phyloP scores from a whole-genome alignment of 2,888 invertebrate genomes.

The Melolontha melolontha region DNA sequence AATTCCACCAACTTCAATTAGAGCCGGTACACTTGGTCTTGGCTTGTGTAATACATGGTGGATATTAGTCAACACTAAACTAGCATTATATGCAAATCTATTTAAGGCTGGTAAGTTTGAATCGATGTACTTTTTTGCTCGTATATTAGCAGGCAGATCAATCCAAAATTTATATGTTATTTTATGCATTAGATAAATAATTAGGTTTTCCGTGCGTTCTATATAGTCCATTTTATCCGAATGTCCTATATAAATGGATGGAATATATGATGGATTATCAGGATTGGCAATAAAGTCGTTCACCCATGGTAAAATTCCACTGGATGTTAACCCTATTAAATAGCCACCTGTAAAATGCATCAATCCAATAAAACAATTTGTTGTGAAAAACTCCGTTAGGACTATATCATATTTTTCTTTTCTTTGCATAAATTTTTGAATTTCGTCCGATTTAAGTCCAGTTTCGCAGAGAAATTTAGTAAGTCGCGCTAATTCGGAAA shows the following conservation, averaged over 20 bases:
- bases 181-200: conserved; percentile 45
- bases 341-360: conserved; percentile 71
- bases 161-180: conserved; percentile 48
- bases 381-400: conserved; percentile 78
- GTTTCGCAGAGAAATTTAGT: conserved; percentile 35
- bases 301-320: conserved; percentile 65
- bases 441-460: conserved; percentile 58
- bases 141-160: conserved; percentile 44
- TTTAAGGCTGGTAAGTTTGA: conserved; percentile 56
- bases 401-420: conserved; percentile 73
- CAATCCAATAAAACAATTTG: conserved; percentile 77
- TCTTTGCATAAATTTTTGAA: conserved; percentile 59
- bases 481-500: conserved; percentile 3
- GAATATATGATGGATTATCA: conserved; percentile 64
- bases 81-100: conserved; percentile 63
- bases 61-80: conserved; percentile 66
- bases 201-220: conserved; percentile 46
- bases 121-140: conserved; percentile 55
- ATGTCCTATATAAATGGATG: conserved; percentile 63
- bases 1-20: conserved; percentile 68
- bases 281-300: conserved; percentile 66
- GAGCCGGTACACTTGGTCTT: conserved; percentile 63
- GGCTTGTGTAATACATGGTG: conserved; percentile 65
- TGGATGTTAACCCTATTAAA: conserved; percentile 68
- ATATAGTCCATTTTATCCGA: conserved; percentile 51